Evolutionary conservation across 2,888 invertebrate species (phyloP).

Genomic region (Poecilus cupreus): DNA sequence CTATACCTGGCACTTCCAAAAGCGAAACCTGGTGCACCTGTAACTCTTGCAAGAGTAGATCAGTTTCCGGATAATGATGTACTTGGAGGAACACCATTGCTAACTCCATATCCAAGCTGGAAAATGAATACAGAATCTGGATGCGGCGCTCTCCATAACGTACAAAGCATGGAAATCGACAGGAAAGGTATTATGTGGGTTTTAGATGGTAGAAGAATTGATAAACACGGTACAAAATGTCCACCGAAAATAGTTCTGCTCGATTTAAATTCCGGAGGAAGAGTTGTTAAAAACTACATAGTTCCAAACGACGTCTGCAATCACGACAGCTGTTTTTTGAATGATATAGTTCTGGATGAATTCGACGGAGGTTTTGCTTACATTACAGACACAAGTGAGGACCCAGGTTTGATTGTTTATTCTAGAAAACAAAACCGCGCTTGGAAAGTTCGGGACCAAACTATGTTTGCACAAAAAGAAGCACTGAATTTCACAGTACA

Average conservation of each 20-base stretch:
- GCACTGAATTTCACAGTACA: slow-evolving; percentile 36
- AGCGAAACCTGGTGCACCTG: slow-evolving; percentile 79
- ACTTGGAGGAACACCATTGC: slow-evolving; percentile 74
- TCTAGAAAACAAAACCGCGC: slow-evolving; percentile 69
- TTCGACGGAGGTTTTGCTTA: slow-evolving; percentile 79
- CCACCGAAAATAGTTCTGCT: slow-evolving; percentile 80
- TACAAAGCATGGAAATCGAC: slow-evolving; percentile 83
- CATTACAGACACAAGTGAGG: slow-evolving; percentile 79
- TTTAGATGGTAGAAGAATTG: slow-evolving; percentile 79
- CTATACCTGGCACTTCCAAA: slow-evolving; percentile 76
- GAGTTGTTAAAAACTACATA: slow-evolving; percentile 75
- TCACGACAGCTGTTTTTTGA: slow-evolving; percentile 75
- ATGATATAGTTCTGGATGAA: slow-evolving; percentile 81
- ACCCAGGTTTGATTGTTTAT: slow-evolving; percentile 77
- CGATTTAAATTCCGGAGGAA: slow-evolving; percentile 77
- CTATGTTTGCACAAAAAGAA: slow-evolving; percentile 44
- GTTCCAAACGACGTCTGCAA: slow-evolving; percentile 77
- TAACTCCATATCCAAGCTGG: slow-evolving; percentile 82
- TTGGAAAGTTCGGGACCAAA: slow-evolving; percentile 70
- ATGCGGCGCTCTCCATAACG: slow-evolving; percentile 80
- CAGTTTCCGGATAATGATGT: slow-evolving; percentile 69
- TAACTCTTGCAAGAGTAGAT: slow-evolving; percentile 77
- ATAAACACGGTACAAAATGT: slow-evolving; percentile 74
- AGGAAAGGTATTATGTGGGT: slow-evolving; percentile 80
- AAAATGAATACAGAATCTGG: slow-evolving; percentile 78